A percentile compares a stretch with the other conserved stretches of the same genome.
Conservation (phyloP, 2,888 invertebrate genomes). For the Autographa gamma region DNA sequence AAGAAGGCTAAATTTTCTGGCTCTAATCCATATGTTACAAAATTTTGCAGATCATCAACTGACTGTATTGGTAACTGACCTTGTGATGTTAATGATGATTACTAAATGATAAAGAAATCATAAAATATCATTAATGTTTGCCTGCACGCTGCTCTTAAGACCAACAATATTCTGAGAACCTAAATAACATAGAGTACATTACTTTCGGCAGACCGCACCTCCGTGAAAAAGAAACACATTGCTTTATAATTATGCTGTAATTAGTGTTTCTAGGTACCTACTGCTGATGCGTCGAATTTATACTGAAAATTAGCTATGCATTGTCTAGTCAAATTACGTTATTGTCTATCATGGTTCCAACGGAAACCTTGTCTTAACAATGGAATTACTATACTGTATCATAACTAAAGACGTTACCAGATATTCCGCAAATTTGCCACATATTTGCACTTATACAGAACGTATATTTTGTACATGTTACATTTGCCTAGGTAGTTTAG, state of each 20-base stretch:
- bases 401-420: too few relatives aligned
- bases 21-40: neutral
- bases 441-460: too few relatives aligned
- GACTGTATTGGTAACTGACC: neutral
- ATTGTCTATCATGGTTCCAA: neutral
- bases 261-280: too few relatives aligned
- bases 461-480: too few relatives aligned
- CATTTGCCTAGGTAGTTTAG: neutral
- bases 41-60: neutral
- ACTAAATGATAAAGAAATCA: neutral
- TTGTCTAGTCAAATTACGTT: slow-evolving; percentile 1
- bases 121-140: neutral
- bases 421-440: neutral
- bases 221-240: too few relatives aligned
- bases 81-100: neutral
- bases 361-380: neutral
- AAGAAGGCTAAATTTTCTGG: too few relatives aligned
- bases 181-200: too few relatives aligned
- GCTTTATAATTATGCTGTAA: too few relatives aligned
- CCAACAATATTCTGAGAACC: too few relatives aligned
- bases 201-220: too few relatives aligned
- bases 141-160: neutral
- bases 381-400: neutral
- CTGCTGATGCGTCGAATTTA: too few relatives aligned
- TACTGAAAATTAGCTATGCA: neutral